phyloP scores from a whole-genome alignment of 2,888 invertebrate genomes.

The Merodon equestris region DNA sequence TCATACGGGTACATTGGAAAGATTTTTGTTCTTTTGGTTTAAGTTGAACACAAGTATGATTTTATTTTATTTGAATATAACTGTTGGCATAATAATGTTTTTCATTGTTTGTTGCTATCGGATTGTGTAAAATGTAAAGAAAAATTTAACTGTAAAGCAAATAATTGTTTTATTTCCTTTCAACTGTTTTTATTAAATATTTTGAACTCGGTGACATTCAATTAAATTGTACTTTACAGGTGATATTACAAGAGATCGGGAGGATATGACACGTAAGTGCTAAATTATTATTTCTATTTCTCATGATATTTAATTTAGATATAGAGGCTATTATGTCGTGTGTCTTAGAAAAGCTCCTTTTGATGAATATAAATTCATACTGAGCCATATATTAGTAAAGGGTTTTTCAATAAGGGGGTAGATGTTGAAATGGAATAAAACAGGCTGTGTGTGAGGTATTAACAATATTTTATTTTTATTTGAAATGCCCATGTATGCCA shows the following conservation, averaged over 20 bases:
- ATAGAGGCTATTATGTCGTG: too few relatives aligned
- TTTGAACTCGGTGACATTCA: constrained; percentile 19
- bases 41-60: not conserved
- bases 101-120: constrained; percentile 61
- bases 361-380: too few relatives aligned
- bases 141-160: constrained; percentile 52
- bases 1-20: constrained; percentile 43
- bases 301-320: too few relatives aligned
- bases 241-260: constrained; percentile 87
- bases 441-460: too few relatives aligned
- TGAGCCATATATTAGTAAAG: too few relatives aligned
- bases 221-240: constrained; percentile 80
- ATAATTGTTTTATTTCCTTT: not conserved
- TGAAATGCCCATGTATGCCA: too few relatives aligned
- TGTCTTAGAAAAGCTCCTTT: too few relatives aligned
- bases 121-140: constrained; percentile 65
- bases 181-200: not conserved
- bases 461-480: too few relatives aligned
- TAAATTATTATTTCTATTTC: not conserved
- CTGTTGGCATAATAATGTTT: constrained; percentile 53
- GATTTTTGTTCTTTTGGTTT: constrained; percentile 9
- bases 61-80: constrained; percentile 32
- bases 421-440: too few relatives aligned
- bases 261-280: constrained; percentile 88
- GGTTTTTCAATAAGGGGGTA: too few relatives aligned